phyloP scores from a whole-genome alignment of 2,113 vertebrate genomes.

The Platichthys stellatus region DNA sequence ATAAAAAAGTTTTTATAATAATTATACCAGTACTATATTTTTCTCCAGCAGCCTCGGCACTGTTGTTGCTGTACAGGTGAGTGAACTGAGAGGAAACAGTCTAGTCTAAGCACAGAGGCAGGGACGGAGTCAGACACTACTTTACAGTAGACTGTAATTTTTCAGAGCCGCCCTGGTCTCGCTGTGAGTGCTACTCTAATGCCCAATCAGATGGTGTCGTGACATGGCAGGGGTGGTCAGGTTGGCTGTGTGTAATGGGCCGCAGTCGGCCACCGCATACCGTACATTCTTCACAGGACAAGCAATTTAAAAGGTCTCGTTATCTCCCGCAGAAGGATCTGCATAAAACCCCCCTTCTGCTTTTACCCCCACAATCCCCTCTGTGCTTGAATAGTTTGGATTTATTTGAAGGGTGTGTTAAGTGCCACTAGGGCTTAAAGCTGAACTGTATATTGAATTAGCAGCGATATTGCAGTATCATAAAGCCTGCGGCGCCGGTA shows the following conservation, averaged over 20 bases:
- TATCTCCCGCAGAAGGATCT: constrained; percentile 53
- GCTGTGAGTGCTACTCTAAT: constrained; percentile 43
- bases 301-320: constrained; percentile 59
- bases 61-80: constrained; percentile 1
- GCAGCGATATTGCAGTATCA: constrained; percentile 50
- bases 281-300: constrained; percentile 58
- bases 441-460: constrained; percentile 55
- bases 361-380: background rate
- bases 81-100: constrained; percentile 27
- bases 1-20: constrained; percentile 6
- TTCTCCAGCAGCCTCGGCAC: constrained; percentile 9
- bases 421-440: constrained; percentile 62
- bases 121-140: constrained; percentile 5
- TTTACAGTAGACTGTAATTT: constrained; percentile 48
- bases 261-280: constrained; percentile 46
- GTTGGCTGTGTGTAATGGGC: constrained; percentile 46
- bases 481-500: constrained; percentile 39
- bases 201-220: constrained; percentile 62
- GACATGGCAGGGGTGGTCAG: constrained; percentile 62
- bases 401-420: constrained; percentile 65
- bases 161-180: constrained; percentile 15
- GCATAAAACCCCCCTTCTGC: background rate
- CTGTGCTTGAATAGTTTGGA: constrained; percentile 58
- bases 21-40: constrained; percentile 19
- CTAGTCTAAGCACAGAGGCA: background rate